Conservation (phyloP, 2,888 invertebrate species). For the Elysia crispata region DNA sequence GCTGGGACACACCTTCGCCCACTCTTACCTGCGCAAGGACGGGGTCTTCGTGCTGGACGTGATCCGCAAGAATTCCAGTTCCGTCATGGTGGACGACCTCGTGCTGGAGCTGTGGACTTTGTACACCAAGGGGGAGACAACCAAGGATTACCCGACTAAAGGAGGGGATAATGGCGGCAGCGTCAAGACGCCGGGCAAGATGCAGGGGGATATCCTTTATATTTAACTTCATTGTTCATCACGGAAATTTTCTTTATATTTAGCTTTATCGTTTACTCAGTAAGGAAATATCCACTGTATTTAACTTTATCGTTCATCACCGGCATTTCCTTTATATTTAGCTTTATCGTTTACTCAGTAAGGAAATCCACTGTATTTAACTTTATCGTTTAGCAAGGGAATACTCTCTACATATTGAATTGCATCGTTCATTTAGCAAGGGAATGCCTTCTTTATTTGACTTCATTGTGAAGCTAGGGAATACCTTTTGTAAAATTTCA, state of each 20-base stretch:
- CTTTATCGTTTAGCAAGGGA: too few relatives aligned
- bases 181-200: neutral
- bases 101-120: slow-evolving; percentile 34
- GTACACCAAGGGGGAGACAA: slow-evolving; percentile 16
- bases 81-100: slow-evolving; percentile 40
- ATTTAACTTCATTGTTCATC: too few relatives aligned
- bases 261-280: too few relatives aligned
- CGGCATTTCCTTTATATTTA: too few relatives aligned
- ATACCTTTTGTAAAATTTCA: too few relatives aligned
- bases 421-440: too few relatives aligned
- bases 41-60: slow-evolving; percentile 43
- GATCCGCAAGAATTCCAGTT: slow-evolving; percentile 42
- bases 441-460: too few relatives aligned
- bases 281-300: slow-evolving; percentile 35
- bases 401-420: too few relatives aligned
- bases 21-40: slow-evolving; percentile 38
- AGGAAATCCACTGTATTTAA: too few relatives aligned
- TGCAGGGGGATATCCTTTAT: slow-evolving; percentile 35
- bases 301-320: too few relatives aligned
- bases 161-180: neutral
- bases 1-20: slow-evolving; percentile 34
- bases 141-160: neutral
- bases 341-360: too few relatives aligned
- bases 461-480: too few relatives aligned
- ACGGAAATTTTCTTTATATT: slow-evolving; percentile 39